Evolutionary conservation across 2,888 invertebrate species (phyloP).

Genomic region (Chaitophorus viminalis): DNA sequence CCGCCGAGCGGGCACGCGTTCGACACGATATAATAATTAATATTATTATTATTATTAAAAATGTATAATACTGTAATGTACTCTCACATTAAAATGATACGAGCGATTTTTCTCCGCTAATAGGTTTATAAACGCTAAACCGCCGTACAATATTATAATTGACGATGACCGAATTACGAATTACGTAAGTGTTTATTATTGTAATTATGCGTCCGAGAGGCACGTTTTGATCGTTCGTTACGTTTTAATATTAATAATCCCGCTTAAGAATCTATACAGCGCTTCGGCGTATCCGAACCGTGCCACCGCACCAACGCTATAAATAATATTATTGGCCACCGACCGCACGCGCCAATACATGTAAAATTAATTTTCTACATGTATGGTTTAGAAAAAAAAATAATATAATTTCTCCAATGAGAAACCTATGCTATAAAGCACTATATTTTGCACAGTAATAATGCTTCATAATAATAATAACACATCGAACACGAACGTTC

Average conservation of each 20-base stretch:
- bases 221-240: not conserved
- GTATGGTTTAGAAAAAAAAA: not conserved
- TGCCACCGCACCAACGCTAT: no score
- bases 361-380: conserved; percentile 35
- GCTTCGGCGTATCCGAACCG: not conserved
- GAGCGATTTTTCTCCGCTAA: not conserved
- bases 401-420: no score
- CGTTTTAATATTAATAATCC: not conserved
- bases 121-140: not conserved
- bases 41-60: not conserved
- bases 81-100: not conserved
- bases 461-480: no score
- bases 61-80: not conserved
- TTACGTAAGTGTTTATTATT: no score
- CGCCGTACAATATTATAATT: no score
- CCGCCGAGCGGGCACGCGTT: not conserved
- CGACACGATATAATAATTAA: not conserved
- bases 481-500: not conserved
- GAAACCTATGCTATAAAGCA: no score
- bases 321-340: not conserved
- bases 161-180: no score
- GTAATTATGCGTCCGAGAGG: no score
- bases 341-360: not conserved
- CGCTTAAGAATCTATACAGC: not conserved
- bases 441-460: no score